Base-by-base conservation (phyloP, 2,113 vertebrate species). In the Pachypanchax playfairii region DNA sequence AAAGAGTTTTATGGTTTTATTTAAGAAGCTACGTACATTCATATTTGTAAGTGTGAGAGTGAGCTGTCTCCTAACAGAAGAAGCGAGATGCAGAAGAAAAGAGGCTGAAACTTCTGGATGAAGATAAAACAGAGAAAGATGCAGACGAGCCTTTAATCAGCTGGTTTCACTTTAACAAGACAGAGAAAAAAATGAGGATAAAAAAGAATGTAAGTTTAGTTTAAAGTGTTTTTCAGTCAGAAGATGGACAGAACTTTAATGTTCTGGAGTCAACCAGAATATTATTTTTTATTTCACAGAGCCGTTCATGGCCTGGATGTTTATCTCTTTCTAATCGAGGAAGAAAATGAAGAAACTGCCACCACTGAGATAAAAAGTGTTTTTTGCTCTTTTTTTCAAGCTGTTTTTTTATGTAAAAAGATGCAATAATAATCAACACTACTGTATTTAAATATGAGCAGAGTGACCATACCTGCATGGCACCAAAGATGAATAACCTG, bases 181-280 rank as follows among this genome's bases (percentile, higher is more conserved):
- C 26, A 22, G 5, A 5, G 21, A 7, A 17, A 60, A 21, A 51
- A 15, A 43, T 6, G 2, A 17, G 1, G 25, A 24, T 13, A 17
- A 21, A 36, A 22, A 41, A 47, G 22, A 41, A n/a, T 6, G 8
- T 7, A n/a, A 36, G 53, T 4, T 42, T 39, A 39, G 28, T 55
- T 82, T 57, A 49, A 64, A 20, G 44, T 0, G 38, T 56, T 66
- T 71, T 33, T 2, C 60, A 73, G 53, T 57, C 53, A 3, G 39
- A 52, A 71, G 72, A 65, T 15, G 51, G 68, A 64, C 54, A 24
- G 12, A 2, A 0, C 77, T 72, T 66, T 72, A 22, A 69, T 72
- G 52, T 61, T 53, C 22, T 13, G 1, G 17, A 8, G 49, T 39
- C 44, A 66, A 60, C 14, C 1, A 70, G 59, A 18, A 0, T 46